phyloP scores from a whole-genome alignment of 2,888 invertebrate species.

The Hirtodrosophila confusa region DNA sequence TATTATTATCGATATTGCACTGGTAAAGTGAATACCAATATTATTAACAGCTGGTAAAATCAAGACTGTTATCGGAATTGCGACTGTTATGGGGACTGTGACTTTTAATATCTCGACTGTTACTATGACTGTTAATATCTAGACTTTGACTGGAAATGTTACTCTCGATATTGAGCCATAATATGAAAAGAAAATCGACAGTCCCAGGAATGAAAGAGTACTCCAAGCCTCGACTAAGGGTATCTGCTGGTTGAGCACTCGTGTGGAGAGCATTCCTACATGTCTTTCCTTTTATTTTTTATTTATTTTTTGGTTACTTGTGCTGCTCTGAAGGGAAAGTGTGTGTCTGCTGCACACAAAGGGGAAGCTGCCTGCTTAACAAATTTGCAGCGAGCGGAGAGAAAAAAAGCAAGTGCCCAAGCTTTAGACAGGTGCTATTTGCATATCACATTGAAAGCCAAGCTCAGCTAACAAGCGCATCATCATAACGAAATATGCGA shows the following conservation, averaged over 20 bases:
- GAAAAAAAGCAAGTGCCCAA: constrained; percentile 66
- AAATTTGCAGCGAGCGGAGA: constrained; percentile 36
- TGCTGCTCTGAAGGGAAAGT: constrained; percentile 20
- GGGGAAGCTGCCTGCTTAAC: constrained; percentile 54
- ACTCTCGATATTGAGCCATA: too few species aligned
- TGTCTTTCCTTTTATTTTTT: constrained; percentile 9
- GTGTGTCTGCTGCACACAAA: constrained; percentile 55
- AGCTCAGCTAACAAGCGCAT: constrained; percentile 69
- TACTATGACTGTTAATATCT: too few species aligned
- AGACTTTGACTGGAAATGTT: too few species aligned
- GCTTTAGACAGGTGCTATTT: constrained; percentile 69
- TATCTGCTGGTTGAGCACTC: background rate
- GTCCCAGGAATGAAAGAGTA: too few species aligned
- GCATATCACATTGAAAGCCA: constrained; percentile 62
- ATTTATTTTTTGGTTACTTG: constrained; percentile 48
- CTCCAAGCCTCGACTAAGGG: background rate
- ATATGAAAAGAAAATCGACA: too few species aligned
- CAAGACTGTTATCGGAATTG: too few species aligned
- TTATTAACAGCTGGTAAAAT: too few species aligned
- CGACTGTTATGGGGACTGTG: too few species aligned
- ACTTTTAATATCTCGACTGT: too few species aligned
- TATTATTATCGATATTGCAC: too few species aligned
- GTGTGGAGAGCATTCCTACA: too few species aligned
- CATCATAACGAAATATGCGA: constrained; percentile 61
- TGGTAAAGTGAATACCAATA: too few species aligned